Conservation (phyloP, 2,888 invertebrate genomes). For the Bellardia bayeri region DNA sequence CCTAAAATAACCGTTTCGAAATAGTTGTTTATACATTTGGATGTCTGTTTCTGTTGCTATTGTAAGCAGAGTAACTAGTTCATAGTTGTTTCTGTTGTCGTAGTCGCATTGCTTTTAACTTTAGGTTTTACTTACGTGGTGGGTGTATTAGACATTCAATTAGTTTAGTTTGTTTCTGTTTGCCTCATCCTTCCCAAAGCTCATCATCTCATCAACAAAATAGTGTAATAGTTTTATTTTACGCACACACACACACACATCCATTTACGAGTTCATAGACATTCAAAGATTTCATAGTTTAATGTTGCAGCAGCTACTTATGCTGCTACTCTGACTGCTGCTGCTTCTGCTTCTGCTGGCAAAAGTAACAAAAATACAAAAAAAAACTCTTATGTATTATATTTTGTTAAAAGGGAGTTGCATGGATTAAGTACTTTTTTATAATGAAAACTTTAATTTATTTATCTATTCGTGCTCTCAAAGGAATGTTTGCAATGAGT, state of each 20-base stretch:
- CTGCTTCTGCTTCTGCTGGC: neutral
- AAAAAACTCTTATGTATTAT: neutral
- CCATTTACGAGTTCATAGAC: neutral
- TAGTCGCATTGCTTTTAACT: conserved; percentile 6
- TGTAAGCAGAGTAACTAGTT: neutral
- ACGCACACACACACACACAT: neutral
- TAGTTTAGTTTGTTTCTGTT: conserved; percentile 36
- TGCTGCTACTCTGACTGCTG: neutral
- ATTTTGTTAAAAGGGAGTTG: conserved; percentile 14
- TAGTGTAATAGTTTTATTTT: conserved; percentile 32
- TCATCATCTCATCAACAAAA: conserved; percentile 14
- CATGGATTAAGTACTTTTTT: conserved; percentile 57
- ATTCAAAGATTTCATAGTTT: neutral
- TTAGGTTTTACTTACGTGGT: conserved; percentile 40
- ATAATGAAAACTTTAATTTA: conserved; percentile 67
- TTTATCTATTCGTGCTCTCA: conserved; percentile 51
- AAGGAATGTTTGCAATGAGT: conserved; percentile 54
- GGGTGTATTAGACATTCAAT: conserved; percentile 63
- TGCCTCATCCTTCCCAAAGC: neutral
- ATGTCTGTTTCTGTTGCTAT: conserved; percentile 1
- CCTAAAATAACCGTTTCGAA: conserved; percentile 1
- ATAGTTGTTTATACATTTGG: conserved; percentile 39
- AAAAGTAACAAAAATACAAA: neutral
- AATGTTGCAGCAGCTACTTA: neutral
- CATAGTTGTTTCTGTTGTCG: conserved; percentile 9